phyloP scores from a whole-genome alignment of 2,797 vertebrate species.

The Spondyliosoma cantharus region DNA sequence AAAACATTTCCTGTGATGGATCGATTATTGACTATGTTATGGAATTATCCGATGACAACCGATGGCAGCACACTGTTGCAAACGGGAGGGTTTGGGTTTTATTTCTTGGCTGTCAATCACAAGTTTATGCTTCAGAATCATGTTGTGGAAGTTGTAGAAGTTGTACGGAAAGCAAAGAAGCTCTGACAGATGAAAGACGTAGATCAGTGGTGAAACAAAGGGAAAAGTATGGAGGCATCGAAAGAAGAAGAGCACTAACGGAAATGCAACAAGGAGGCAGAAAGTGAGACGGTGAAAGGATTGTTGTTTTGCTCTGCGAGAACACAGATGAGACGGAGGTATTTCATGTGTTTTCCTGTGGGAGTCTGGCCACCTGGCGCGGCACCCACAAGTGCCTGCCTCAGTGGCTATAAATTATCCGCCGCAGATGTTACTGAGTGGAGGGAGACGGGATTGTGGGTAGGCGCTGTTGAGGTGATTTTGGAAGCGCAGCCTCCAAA shows the following conservation, averaged over 20 bases:
- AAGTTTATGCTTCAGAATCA: not conserved
- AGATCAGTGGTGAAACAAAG: conserved; percentile 11
- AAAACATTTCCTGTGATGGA: too few species aligned
- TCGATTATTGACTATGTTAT: too few species aligned
- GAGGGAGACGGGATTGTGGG: conserved; percentile 1
- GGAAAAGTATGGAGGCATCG: conserved; percentile 14
- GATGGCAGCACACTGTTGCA: not conserved
- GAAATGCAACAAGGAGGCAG: conserved; percentile 23
- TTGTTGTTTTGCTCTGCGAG: conserved; percentile 21
- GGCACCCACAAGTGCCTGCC: conserved; percentile 45
- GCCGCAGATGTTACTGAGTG: conserved; percentile 56
- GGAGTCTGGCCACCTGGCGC: conserved; percentile 62
- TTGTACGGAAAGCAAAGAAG: not conserved
- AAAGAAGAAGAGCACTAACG: conserved; percentile 11
- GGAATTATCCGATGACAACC: too few species aligned
- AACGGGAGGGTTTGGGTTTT: not conserved
- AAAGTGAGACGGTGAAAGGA: conserved; percentile 9
- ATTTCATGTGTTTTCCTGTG: conserved; percentile 53
- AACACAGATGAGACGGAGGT: conserved; percentile 42
- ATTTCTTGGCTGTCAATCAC: not conserved
- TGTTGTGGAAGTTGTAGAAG: not conserved
- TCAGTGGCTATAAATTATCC: conserved; percentile 46
- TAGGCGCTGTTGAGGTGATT: not conserved
- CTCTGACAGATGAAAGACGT: conserved; percentile 18
- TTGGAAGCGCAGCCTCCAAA: conserved; percentile 6